A percentile compares a stretch with the other conserved stretches of the same genome.
Evolutionary conservation across 2,888 invertebrate species (phyloP).

Genomic region (Panorpa germanica): DNA sequence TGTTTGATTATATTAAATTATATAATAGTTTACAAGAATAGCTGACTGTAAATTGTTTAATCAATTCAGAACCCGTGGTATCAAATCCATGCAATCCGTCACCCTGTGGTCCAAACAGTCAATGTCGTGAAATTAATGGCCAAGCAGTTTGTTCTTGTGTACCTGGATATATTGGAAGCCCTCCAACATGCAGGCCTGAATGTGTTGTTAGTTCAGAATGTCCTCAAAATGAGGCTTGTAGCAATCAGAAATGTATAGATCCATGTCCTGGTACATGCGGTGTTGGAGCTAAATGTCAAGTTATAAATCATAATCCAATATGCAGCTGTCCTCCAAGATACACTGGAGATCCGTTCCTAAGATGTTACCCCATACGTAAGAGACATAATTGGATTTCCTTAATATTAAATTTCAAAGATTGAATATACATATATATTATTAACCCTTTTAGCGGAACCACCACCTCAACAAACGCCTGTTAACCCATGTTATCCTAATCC

Average conservation of each 20-base stretch:
- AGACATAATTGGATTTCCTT: constrained; percentile 18
- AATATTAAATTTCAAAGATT: neutral
- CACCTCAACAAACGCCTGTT: constrained; percentile 24
- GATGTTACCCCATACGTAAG: constrained; percentile 28
- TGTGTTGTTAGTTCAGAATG: constrained; percentile 54
- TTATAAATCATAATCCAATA: constrained; percentile 55
- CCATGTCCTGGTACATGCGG: constrained; percentile 61
- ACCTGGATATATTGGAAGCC: constrained; percentile 43
- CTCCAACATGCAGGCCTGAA: constrained; percentile 56
- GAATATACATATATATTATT: constrained; percentile 11
- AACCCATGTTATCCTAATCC: constrained; percentile 43
- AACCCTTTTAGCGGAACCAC: constrained; percentile 23
- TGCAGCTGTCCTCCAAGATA: constrained; percentile 44
- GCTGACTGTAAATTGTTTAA: too few relatives aligned
- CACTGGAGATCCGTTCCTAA: constrained; percentile 50
- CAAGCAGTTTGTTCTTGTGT: constrained; percentile 50
- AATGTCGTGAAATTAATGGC: constrained; percentile 45
- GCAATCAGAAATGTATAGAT: constrained; percentile 51
- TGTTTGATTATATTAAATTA: too few relatives aligned
- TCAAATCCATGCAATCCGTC: constrained; percentile 28
- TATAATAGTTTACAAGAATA: too few relatives aligned
- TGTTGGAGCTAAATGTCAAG: constrained; percentile 44
- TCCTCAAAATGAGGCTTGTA: constrained; percentile 43
- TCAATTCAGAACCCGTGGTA: too few relatives aligned
- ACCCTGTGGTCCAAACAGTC: constrained; percentile 63